Percentiles rank a stretch among this genome's conserved stretches.
These are phyloP conservation scores for Bombyx mandarina DNA, from an alignment of 1,140 invertebrate genomes.

Conservation along the genomic window DNA sequence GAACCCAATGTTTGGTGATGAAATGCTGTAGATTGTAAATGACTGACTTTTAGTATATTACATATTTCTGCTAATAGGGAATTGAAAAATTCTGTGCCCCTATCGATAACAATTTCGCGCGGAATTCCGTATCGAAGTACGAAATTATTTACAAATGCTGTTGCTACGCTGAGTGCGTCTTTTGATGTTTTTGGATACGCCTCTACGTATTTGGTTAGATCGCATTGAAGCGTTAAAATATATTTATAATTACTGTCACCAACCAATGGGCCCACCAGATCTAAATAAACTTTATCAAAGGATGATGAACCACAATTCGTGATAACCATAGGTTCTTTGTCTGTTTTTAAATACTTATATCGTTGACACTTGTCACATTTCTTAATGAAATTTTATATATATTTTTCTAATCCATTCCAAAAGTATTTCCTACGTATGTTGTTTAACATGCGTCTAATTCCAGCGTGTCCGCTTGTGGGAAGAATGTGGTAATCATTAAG, in stretches of 20 bases:
- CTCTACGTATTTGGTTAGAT: constrained; percentile 14
- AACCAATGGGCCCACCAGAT: constrained; percentile 11
- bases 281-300: constrained; percentile 17
- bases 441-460: constrained; percentile 8
- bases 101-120: constrained; percentile 4
- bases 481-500: neutral
- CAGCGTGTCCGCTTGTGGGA: neutral
- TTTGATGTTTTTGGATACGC: constrained; percentile 14
- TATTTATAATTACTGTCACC: constrained; percentile 4
- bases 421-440: constrained; percentile 9
- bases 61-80: too few relatives aligned
- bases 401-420: constrained; percentile 4
- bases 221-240: constrained; percentile 18
- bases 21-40: too few relatives aligned
- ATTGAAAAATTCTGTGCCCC: constrained; percentile 9
- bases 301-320: neutral
- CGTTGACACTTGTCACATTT: constrained; percentile 4
- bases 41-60: too few relatives aligned
- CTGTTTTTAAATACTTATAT: neutral
- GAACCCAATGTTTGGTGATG: too few relatives aligned
- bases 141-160: constrained; percentile 14
- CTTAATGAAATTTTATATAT: neutral
- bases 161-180: constrained; percentile 6
- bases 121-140: constrained; percentile 13
- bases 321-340: constrained; percentile 9